Evolutionary conservation across 2,797 vertebrate species (phyloP).

Genomic region (Pangasius macronema): DNA sequence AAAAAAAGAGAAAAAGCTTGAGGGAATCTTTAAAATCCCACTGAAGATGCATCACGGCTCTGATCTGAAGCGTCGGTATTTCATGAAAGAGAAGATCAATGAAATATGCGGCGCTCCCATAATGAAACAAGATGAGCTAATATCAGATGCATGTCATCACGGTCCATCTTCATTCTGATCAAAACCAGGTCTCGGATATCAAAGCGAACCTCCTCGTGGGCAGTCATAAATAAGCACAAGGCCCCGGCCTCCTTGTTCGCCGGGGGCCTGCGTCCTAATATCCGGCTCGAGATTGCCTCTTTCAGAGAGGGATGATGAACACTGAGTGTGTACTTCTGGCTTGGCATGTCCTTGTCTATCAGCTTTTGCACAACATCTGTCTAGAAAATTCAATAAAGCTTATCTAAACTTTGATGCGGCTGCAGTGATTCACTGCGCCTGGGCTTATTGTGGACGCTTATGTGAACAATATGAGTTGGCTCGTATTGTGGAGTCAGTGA

Average conservation of each 20-base stretch:
- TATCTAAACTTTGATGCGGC: constrained; percentile 33
- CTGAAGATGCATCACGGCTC: constrained; percentile 37
- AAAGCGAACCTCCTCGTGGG: constrained; percentile 59
- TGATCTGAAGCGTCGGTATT: constrained; percentile 26
- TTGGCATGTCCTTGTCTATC: constrained; percentile 28
- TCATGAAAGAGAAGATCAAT: constrained; percentile 48
- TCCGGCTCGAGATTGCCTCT: constrained; percentile 64
- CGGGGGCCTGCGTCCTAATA: constrained; percentile 63
- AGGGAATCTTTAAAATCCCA: constrained; percentile 41
- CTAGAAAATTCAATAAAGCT: constrained; percentile 35
- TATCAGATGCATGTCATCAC: constrained; percentile 57
- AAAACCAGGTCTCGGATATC: constrained; percentile 64
- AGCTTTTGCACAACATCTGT: constrained; percentile 41
- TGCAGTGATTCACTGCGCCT: constrained; percentile 14
- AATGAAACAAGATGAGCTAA: constrained; percentile 57
- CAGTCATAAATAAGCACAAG: constrained; percentile 60
- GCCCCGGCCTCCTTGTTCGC: constrained; percentile 63
- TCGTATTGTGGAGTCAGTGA: not conserved
- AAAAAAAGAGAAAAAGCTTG: not conserved
- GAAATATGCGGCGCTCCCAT: constrained; percentile 28
- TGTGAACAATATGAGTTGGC: constrained; percentile 25
- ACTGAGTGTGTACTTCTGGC: not conserved
- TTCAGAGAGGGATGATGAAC: constrained; percentile 24
- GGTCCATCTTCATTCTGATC: constrained; percentile 56
- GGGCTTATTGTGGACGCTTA: constrained; percentile 10